phyloP scores from a whole-genome alignment of 2,888 invertebrate genomes.

The Physocephala rufipes region DNA sequence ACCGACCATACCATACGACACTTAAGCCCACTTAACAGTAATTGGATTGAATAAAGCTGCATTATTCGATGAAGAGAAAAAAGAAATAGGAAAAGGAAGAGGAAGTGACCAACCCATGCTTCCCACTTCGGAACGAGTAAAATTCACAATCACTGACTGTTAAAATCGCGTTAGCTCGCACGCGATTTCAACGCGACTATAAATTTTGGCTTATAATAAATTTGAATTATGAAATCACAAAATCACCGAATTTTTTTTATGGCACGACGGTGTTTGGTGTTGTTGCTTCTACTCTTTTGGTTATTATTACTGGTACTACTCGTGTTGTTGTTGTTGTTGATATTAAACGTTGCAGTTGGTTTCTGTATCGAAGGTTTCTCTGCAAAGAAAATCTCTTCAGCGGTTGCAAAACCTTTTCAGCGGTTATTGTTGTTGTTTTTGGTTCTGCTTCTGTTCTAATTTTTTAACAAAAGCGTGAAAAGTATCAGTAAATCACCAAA shows the following conservation, averaged over 20 bases:
- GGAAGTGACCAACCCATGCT: constrained; percentile 16
- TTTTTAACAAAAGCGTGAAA: constrained; percentile 16
- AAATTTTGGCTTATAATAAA: constrained; percentile 42
- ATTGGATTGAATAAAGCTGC: too few species aligned
- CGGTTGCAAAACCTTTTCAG: too few species aligned
- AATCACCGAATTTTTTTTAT: neutral
- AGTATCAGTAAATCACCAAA: constrained; percentile 1
- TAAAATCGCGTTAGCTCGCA: constrained; percentile 36
- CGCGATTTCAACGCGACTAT: constrained; percentile 44
- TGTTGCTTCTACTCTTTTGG: neutral
- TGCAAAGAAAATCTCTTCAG: too few species aligned
- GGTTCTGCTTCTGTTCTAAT: neutral
- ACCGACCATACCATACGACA: constrained; percentile 30
- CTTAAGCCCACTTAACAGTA: neutral
- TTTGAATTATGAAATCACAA: constrained; percentile 7
- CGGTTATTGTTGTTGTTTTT: neutral
- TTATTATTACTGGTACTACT: neutral
- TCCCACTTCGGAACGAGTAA: constrained; percentile 15
- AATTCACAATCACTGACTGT: constrained; percentile 13
- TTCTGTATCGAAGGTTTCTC: too few species aligned
- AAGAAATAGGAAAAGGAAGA: too few species aligned
- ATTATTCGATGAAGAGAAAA: too few species aligned
- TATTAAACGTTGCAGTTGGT: too few species aligned
- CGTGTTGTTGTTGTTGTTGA: neutral
- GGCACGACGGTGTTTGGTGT: neutral